Evolutionary conservation across 2,113 vertebrate species (phyloP).

Genomic region (Perca flavescens): DNA sequence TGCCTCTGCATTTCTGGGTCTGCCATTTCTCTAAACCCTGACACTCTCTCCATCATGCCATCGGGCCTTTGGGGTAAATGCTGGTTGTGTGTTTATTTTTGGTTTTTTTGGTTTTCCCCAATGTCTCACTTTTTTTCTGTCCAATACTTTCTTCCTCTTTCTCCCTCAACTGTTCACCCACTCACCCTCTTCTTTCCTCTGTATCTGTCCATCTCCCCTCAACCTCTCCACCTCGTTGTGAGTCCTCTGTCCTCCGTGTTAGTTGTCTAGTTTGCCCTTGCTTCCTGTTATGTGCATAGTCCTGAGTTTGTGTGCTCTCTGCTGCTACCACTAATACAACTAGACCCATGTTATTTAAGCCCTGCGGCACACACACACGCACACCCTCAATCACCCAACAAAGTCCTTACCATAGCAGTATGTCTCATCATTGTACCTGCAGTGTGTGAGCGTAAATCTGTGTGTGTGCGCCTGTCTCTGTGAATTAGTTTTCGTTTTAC

Average conservation of each 20-base stretch:
- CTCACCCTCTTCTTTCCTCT: conserved; percentile 10
- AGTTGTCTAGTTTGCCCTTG: conserved; percentile 48
- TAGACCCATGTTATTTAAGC: conserved; percentile 65
- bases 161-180: no score
- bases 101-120: background rate
- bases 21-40: no score
- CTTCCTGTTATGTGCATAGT: conserved; percentile 31
- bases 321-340: conserved; percentile 46
- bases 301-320: conserved; percentile 50
- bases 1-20: no score
- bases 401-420: conserved; percentile 74
- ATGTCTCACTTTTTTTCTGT: background rate
- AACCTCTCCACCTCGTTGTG: background rate
- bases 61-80: conserved; percentile 21
- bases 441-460: conserved; percentile 71
- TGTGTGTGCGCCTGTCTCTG: conserved; percentile 70
- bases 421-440: conserved; percentile 69
- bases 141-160: background rate
- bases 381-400: conserved; percentile 60
- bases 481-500: conserved; percentile 76
- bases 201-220: conserved; percentile 18
- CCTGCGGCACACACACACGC: conserved; percentile 28
- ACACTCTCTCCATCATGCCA: conserved; percentile 2
- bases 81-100: background rate
- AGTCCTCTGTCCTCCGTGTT: conserved; percentile 53